Evolutionary conservation across 2,113 vertebrate genomes (phyloP).

Genomic region (Phaetusa simplex): DNA sequence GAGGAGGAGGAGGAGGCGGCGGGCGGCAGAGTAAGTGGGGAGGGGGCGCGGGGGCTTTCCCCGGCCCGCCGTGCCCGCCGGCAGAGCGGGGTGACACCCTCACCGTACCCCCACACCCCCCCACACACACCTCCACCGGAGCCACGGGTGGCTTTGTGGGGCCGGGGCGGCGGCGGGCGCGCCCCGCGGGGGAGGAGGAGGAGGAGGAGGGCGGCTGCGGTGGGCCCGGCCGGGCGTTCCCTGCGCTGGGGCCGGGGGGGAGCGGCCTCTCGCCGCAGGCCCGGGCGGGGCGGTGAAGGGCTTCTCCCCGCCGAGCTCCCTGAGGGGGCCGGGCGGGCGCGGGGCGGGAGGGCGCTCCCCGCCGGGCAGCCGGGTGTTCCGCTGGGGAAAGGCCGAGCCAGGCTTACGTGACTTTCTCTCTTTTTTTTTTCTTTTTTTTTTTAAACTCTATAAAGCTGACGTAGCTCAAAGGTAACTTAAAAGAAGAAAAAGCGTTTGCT

Average conservation of each 20-base stretch:
- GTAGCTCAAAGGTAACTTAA: background rate
- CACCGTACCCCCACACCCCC: too few relatives aligned
- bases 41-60: background rate
- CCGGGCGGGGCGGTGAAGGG: background rate
- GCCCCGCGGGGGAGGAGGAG: background rate
- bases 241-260: background rate
- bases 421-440: background rate
- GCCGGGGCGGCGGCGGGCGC: background rate
- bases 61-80: background rate
- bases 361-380: background rate
- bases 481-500: too few relatives aligned
- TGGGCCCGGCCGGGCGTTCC: background rate
- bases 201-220: background rate
- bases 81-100: background rate
- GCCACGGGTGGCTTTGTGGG: background rate
- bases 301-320: background rate
- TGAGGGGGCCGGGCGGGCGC: background rate
- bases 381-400: background rate
- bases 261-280: background rate
- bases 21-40: background rate
- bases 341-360: background rate
- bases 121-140: background rate
- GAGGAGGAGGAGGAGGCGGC: background rate
- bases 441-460: rapidly evolving
- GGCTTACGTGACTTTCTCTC: background rate